Conservation (phyloP, 1,140 invertebrate species). For the Phocides pigmalion region DNA sequence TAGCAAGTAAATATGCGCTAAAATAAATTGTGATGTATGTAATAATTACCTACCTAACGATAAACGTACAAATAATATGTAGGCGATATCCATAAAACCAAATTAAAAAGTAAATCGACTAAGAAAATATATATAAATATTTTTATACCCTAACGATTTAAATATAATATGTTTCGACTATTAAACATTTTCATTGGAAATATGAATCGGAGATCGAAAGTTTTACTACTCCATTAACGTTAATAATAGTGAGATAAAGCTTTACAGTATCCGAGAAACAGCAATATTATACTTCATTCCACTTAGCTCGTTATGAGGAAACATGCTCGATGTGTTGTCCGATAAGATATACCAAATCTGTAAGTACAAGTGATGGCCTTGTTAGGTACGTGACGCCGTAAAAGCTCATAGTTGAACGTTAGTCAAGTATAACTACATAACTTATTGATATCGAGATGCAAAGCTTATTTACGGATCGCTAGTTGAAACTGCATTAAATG, state of each 20-base stretch:
- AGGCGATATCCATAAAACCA: conserved; percentile 66
- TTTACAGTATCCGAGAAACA: conserved; percentile 60
- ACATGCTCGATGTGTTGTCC: conserved; percentile 42
- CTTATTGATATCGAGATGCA: conserved; percentile 50
- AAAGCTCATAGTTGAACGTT: conserved; percentile 44
- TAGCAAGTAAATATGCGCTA: conserved; percentile 54
- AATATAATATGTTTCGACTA: conserved; percentile 68
- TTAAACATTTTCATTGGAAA: conserved; percentile 61
- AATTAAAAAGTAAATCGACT: conserved; percentile 59
- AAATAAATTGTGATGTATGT: conserved; percentile 65
- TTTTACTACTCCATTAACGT: conserved; percentile 41
- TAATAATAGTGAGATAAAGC: conserved; percentile 65
- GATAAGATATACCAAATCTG: conserved; percentile 53
- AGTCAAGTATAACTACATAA: conserved; percentile 53
- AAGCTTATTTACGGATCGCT: conserved; percentile 68
- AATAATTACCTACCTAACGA: conserved; percentile 70
- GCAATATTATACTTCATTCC: conserved; percentile 69
- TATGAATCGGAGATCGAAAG: conserved; percentile 37
- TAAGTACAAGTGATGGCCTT: conserved; percentile 79
- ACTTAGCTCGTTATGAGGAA: conserved; percentile 55
- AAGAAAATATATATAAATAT: conserved; percentile 70
- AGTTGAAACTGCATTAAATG: conserved; percentile 66
- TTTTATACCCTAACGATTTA: conserved; percentile 74
- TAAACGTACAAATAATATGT: conserved; percentile 79
- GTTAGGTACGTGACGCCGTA: conserved; percentile 49